Conservation (phyloP, 1,140 invertebrate species). For the Hydropsyche tenuis region DNA sequence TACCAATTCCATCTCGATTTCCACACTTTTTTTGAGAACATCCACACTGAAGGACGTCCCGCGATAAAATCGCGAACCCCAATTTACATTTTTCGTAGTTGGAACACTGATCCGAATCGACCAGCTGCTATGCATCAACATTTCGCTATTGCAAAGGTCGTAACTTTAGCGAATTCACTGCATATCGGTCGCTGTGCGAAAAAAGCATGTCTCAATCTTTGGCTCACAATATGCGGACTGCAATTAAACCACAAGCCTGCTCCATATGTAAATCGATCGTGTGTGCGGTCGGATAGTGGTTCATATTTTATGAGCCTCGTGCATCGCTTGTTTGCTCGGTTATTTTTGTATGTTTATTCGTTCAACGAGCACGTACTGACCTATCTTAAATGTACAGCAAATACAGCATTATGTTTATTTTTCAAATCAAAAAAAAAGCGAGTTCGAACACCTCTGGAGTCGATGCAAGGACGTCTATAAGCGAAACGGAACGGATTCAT, state of each 20-base stretch:
- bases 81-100: too few species aligned
- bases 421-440: background rate
- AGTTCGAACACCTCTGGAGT: background rate
- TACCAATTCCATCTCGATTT: too few species aligned
- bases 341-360: conserved; percentile 15
- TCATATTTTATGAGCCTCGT: background rate
- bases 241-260: too few species aligned
- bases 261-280: too few species aligned
- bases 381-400: conserved; percentile 42
- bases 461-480: conserved; percentile 14
- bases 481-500: too few species aligned
- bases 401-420: conserved; percentile 15
- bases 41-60: too few species aligned
- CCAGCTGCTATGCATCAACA: conserved; percentile 1
- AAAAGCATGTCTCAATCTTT: background rate
- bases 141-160: background rate
- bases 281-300: too few species aligned
- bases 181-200: background rate
- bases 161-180: background rate
- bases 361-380: conserved; percentile 29
- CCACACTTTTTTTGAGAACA: too few species aligned
- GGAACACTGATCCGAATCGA: too few species aligned
- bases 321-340: background rate
- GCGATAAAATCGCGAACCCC: too few species aligned
- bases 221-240: too few species aligned